These are phyloP conservation scores for Neoniphon sammara DNA, from an alignment of 2,797 vertebrate genomes.

Conservation along the genomic window DNA sequence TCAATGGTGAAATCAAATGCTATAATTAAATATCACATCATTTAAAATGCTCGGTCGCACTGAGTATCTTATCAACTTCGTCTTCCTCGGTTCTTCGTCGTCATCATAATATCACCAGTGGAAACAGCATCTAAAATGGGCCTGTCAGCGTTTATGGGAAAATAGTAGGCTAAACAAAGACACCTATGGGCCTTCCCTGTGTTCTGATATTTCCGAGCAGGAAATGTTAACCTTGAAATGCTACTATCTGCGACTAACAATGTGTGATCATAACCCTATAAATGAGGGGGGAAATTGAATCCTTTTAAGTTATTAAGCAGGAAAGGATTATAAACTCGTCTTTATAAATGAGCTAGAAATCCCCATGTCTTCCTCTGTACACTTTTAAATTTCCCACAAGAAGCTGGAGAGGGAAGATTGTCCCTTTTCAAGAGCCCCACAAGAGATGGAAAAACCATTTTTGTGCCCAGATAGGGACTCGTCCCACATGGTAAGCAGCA, in stretches of 20 bases:
- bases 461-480: conserved; percentile 80
- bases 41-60: conserved; percentile 60
- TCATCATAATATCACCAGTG: conserved; percentile 62
- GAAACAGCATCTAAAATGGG: conserved; percentile 72
- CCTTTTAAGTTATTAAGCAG: conserved; percentile 86
- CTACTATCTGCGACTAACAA: conserved; percentile 78
- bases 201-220: conserved; percentile 72
- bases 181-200: conserved; percentile 76
- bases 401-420: conserved; percentile 82
- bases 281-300: conserved; percentile 83
- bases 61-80: conserved; percentile 66
- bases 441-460: conserved; percentile 82
- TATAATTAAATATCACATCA: conserved; percentile 78
- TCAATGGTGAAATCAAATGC: conserved; percentile 74
- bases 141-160: conserved; percentile 60
- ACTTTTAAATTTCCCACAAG: conserved; percentile 84
- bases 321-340: conserved; percentile 85
- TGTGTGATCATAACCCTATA: conserved; percentile 80
- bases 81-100: conserved; percentile 62
- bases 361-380: conserved; percentile 84
- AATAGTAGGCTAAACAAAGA: conserved; percentile 68
- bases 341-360: conserved; percentile 85
- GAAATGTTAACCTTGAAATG: conserved; percentile 81
- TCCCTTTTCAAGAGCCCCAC: conserved; percentile 81
- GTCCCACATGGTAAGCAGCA: conserved; percentile 85